Evolutionary conservation across 2,797 vertebrate genomes (phyloP).

Genomic region (Alfaro cultratus): DNA sequence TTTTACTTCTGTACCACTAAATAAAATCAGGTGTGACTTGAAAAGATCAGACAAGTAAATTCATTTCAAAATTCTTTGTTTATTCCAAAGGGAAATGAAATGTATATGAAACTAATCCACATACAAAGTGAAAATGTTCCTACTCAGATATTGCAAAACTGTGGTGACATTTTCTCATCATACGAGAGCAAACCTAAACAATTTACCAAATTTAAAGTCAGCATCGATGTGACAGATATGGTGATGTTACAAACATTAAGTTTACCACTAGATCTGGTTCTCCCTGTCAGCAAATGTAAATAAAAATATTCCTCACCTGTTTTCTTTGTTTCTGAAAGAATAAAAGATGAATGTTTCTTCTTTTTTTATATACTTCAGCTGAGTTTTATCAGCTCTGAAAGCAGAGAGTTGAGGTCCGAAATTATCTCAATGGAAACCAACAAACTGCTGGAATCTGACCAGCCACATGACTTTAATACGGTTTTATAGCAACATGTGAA

Average conservation of each 20-base stretch:
- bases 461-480: not conserved
- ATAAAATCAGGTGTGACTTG: not conserved
- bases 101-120: not conserved
- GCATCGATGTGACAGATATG: not conserved
- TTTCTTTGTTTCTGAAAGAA: not conserved
- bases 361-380: not conserved
- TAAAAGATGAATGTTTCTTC: not conserved
- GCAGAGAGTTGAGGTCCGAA: not conserved
- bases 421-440: not conserved
- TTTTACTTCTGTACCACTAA: not conserved
- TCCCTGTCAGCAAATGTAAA: not conserved
- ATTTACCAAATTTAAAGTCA: not conserved
- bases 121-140: not conserved
- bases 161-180: not conserved
- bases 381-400: not conserved
- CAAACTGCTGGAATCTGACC: not conserved
- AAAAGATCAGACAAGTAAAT: not conserved
- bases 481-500: not conserved
- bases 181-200: not conserved
- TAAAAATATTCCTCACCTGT: not conserved
- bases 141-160: not conserved
- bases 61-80: not conserved
- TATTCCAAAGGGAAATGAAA: not conserved
- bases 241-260: not conserved
- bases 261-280: not conserved